phyloP scores from a whole-genome alignment of 1,140 invertebrate species.

The Anoplophora glabripennis region DNA sequence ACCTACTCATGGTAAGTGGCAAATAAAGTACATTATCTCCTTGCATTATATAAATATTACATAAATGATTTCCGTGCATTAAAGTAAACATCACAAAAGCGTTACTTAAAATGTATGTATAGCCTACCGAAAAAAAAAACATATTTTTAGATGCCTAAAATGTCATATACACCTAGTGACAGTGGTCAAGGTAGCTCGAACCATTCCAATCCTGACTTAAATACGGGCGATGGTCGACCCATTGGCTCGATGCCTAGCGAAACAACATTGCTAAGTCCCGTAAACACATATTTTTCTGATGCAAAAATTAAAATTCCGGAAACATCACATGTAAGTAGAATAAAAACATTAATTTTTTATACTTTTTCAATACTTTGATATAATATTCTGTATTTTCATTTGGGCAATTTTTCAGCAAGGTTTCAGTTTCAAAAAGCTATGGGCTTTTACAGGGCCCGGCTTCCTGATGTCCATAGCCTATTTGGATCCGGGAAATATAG shows the following conservation, averaged over 20 bases:
- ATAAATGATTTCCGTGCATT: no score
- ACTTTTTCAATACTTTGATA: background rate
- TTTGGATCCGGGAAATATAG: conserved; percentile 91
- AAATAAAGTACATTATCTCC: no score
- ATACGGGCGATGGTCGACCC: conserved; percentile 5
- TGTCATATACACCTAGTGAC: conserved; percentile 18
- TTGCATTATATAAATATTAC: no score
- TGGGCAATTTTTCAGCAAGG: conserved; percentile 48
- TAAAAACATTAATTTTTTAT: background rate
- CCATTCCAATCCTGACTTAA: background rate
- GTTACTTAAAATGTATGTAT: no score
- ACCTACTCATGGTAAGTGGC: no score
- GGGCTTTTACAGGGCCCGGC: conserved; percentile 91
- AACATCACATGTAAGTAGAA: conserved; percentile 38
- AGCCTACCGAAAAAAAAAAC: background rate
- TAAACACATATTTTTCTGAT: conserved; percentile 61
- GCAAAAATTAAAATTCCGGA: conserved; percentile 62
- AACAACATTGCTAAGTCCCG: conserved; percentile 35
- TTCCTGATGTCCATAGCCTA: conserved; percentile 95
- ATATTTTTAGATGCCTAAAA: conserved; percentile 24
- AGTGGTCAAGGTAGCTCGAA: conserved; percentile 8
- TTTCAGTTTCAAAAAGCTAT: conserved; percentile 87
- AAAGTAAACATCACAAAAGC: no score
- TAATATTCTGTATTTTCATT: conserved; percentile 10
- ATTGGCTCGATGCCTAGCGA: conserved; percentile 30